Evolutionary conservation across 2,113 vertebrate genomes (phyloP), one percentile per base, ranked within the genome.

Genomic region (Sylvicapra grimmia): DNA sequence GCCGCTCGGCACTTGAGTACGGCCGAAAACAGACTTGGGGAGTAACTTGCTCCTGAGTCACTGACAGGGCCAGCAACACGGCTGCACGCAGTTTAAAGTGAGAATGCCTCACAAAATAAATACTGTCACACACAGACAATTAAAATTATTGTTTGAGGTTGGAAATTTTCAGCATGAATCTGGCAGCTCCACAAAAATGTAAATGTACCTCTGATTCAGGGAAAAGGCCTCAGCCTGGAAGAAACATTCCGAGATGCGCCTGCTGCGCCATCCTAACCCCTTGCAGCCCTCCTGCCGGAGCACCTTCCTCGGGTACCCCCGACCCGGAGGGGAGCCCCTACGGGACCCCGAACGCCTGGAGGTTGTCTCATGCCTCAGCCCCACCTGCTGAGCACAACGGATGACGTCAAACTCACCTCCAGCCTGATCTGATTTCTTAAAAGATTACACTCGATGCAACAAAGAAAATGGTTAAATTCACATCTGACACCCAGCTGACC

Each of bases 11-110:
- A 2, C 21, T 6, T 4, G 25, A 14, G 16, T 1, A 4, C 0
- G 0, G 6, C 4, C 2, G 5, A 23, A n/a, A 21, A 11, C 3
- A 4, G 9, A 6, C 18, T 1, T 14, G 12, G 49, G 40, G 3
- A 1, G 8, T 4, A 1, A 9, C 1, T 6, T 15, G 49, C 63
- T 88, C 56, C 3, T 27, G 16, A 54, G 11, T 47, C 49, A 3
- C 1, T 0, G 53, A 16, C 14, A 44, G 16, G 19, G 36, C 12
- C 5, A 7, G 59, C 21, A 12, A 8, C 36, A 21, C 9, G 2
- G 31, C 1, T 15, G 15, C 1, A 4, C 2, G 31, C 8, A 27
- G 19, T 13, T 15, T 21, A 33, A 29, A 19, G 75, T 31, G 3
- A 16, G 36, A 31, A 33, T 3, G 12, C 56, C 5, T 12, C 29